Percentiles rank a stretch among this genome's conserved stretches.
phyloP scores from a whole-genome alignment of 2,113 vertebrate species.

The Sceloporus tristichus region DNA sequence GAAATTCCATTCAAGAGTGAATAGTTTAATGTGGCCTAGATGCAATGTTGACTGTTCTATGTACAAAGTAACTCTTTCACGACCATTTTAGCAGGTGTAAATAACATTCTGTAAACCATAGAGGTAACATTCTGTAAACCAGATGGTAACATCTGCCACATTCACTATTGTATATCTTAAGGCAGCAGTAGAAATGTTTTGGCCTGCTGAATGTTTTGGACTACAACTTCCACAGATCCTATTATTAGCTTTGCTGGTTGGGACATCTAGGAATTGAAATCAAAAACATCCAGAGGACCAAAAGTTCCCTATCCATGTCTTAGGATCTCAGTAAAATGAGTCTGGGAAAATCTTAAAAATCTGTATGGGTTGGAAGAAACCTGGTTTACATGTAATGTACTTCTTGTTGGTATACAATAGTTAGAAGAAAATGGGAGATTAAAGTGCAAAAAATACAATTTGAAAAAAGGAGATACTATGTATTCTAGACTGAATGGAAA shows the following conservation, averaged over 20 bases:
- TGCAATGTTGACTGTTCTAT: too few species aligned
- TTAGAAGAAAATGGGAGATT: too few species aligned
- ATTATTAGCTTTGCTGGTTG: not conserved
- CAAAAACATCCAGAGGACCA: not conserved
- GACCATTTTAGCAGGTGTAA: too few species aligned
- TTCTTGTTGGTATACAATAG: too few species aligned
- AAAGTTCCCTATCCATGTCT: not conserved
- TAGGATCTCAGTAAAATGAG: not conserved
- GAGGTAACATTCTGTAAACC: too few species aligned
- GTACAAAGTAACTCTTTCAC: too few species aligned
- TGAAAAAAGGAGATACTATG: not conserved
- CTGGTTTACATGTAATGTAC: not conserved
- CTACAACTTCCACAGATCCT: not conserved
- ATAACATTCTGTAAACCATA: too few species aligned
- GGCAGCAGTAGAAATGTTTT: not conserved
- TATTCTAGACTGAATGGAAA: constrained; percentile 10
- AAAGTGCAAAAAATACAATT: too few species aligned
- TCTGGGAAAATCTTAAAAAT: not conserved
- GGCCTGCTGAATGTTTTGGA: not conserved
- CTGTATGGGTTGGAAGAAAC: not conserved
- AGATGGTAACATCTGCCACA: too few species aligned
- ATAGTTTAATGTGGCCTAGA: too few species aligned
- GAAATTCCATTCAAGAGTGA: too few species aligned
- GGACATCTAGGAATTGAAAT: too few species aligned
- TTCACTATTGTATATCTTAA: not conserved